Evolutionary conservation across 2,113 vertebrate genomes (phyloP), one percentile per base, ranked within the genome.

Genomic region (Amazona guildingii): DNA sequence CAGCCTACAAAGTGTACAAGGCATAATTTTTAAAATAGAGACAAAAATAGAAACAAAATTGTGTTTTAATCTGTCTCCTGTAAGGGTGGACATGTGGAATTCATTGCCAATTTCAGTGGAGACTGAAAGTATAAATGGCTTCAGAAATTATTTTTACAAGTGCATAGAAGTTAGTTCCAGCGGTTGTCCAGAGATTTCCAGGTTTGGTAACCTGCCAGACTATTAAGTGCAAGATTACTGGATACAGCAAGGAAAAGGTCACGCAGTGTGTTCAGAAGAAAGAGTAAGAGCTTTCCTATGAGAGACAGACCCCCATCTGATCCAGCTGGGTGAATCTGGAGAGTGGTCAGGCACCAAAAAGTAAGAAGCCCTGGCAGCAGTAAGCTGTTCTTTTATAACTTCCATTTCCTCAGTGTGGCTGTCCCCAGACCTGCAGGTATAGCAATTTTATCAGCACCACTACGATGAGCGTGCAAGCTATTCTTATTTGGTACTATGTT

Each of bases 391-490:
- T 84, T 62, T 18, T 37, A 6, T 49, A 73, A 18, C 62, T 70
- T 23, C 8, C 7, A 35, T 59, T 83, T 90, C 44, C 35, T 49
- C 19, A 13, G 5, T 2, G 0, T 46, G 35, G 39, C 28, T 74
- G n/a, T 74, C 23, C 31, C 9, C n/a, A 54, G 59, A 33, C 11
- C 15, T 46, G 31, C n/a, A 87, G n/a, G 10, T 41, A 17, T 5
- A 86, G 37, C 41, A 59, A 68, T 76, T 64, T 52, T 12, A 17
- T 11, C 43, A 72, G 43, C 31, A 66, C 18, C 27, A 44, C 3
- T 35, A 13, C 1, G 1, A 16, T 18, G 44, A 13, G 3, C 1
- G 3, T 7, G 3, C 12, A 82, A 57, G 10, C 4, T 62, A 18
- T 63, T 63, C 19, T 79, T 31, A 7, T 61, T 61, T 2, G 2